Evolutionary conservation across 2,888 invertebrate genomes (phyloP).

Genomic region (Hydrotaea cyrtoneurina): DNA sequence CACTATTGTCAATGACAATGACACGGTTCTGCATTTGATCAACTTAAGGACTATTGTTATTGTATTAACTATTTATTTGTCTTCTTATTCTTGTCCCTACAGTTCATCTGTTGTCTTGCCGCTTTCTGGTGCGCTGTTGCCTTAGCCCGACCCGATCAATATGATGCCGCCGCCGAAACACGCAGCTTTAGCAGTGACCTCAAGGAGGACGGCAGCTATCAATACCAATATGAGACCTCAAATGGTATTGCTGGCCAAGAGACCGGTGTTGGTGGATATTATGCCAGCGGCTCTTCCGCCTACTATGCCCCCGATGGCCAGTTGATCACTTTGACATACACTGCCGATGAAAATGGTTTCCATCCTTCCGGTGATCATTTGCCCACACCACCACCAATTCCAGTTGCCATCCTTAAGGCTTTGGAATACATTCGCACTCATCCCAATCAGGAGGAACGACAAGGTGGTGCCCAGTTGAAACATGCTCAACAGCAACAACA

Average conservation of each 20-base stretch:
- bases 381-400: slow-evolving; percentile 80
- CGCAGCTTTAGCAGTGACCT: slow-evolving; percentile 80
- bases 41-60: no score
- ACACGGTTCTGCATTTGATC: not conserved
- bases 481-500: slow-evolving; percentile 34
- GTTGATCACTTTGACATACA: slow-evolving; percentile 80
- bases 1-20: not conserved
- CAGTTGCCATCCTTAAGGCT: slow-evolving; percentile 75
- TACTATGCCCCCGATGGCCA: slow-evolving; percentile 83
- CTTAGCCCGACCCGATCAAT: slow-evolving; percentile 72
- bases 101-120: slow-evolving; percentile 72
- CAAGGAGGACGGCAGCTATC: slow-evolving; percentile 81
- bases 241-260: slow-evolving; percentile 85
- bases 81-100: slow-evolving; percentile 15
- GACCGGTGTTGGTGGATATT: slow-evolving; percentile 82
- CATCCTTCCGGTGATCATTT: slow-evolving; percentile 80
- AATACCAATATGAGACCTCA: slow-evolving; percentile 82
- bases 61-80: not conserved
- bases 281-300: slow-evolving; percentile 82
- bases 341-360: slow-evolving; percentile 84
- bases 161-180: slow-evolving; percentile 75
- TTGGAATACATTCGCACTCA: slow-evolving; percentile 78
- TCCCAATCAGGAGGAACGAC: slow-evolving; percentile 76
- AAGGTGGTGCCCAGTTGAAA: slow-evolving; percentile 63
- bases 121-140: slow-evolving; percentile 69